Evolutionary conservation across 2,888 invertebrate species (phyloP).

Genomic region (Muscina levida): DNA sequence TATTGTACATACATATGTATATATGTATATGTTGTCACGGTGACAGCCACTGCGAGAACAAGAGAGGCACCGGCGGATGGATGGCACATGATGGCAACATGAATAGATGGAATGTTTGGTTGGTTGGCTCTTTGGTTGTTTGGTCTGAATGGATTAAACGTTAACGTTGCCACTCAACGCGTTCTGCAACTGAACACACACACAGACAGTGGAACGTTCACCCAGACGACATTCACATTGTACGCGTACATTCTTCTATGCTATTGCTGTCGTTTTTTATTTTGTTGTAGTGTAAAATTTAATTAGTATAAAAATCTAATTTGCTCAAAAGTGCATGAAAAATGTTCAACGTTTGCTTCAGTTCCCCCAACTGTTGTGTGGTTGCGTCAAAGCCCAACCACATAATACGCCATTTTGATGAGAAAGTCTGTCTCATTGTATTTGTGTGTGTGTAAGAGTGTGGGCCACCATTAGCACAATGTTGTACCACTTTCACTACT

Average conservation of each 20-base stretch:
- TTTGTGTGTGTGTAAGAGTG: not conserved
- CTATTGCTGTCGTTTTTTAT: slow-evolving; percentile 37
- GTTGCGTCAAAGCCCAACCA: slow-evolving; percentile 45
- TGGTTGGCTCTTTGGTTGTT: slow-evolving; percentile 35
- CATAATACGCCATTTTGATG: slow-evolving; percentile 62
- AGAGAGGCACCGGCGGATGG: slow-evolving; percentile 4
- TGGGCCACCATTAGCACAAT: slow-evolving; percentile 38
- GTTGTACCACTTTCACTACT: slow-evolving; percentile 45
- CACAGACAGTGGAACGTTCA: no score
- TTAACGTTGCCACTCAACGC: slow-evolving; percentile 68
- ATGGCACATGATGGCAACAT: slow-evolving; percentile 17
- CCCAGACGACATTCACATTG: no score
- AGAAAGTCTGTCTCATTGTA: not conserved
- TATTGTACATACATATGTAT: no score
- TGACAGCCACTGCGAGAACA: slow-evolving; percentile 21
- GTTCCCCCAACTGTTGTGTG: slow-evolving; percentile 27
- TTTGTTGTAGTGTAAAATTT: slow-evolving; percentile 77
- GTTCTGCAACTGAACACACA: slow-evolving; percentile 35
- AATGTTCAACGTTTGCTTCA: slow-evolving; percentile 68
- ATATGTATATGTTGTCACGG: no score
- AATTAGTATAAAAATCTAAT: slow-evolving; percentile 79
- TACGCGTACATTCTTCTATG: not conserved
- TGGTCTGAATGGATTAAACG: slow-evolving; percentile 46
- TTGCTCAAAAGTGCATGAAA: slow-evolving; percentile 80
- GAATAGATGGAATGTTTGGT: slow-evolving; percentile 49